phyloP scores from a whole-genome alignment of 2,797 vertebrate species.

The Chelmon rostratus region DNA sequence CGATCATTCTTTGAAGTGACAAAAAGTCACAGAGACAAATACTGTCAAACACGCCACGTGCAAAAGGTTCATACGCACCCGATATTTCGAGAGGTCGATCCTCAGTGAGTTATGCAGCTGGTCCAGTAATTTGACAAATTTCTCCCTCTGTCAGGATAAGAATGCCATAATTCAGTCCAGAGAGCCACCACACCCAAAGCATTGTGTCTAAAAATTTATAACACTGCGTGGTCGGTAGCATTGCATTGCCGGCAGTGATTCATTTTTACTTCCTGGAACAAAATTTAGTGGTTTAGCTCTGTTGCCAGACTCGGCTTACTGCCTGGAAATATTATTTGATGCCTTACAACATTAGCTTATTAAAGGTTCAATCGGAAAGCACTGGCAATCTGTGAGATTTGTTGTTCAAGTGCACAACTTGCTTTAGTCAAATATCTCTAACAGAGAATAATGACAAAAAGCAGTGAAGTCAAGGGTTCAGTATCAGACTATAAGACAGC shows the following conservation, averaged over 20 bases:
- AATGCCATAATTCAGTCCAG: constrained; percentile 59
- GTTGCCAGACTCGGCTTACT: constrained; percentile 41
- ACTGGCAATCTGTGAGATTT: constrained; percentile 20
- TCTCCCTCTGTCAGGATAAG: constrained; percentile 92
- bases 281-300: constrained; percentile 38
- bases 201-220: constrained; percentile 46
- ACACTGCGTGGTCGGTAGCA: constrained; percentile 13
- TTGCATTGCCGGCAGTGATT: constrained; percentile 44
- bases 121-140: constrained; percentile 98
- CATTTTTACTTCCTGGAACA: constrained; percentile 62
- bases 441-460: constrained; percentile 8
- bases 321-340: constrained; percentile 60
- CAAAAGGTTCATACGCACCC: constrained; percentile 86
- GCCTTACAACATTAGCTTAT: constrained; percentile 65
- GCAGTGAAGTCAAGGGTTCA: constrained; percentile 11
- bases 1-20: background rate
- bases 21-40: background rate
- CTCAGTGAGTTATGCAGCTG: constrained; percentile 98
- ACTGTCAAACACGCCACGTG: background rate
- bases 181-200: constrained; percentile 39
- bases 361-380: constrained; percentile 57
- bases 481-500: constrained; percentile 16
- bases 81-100: constrained; percentile 98
- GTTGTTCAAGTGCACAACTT: constrained; percentile 19
- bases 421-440: constrained; percentile 26